Percentiles rank a stretch among this genome's conserved stretches.
These are phyloP conservation scores for Sylvia atricapilla DNA, from an alignment of 2,113 vertebrate species.

Conservation along the genomic window DNA sequence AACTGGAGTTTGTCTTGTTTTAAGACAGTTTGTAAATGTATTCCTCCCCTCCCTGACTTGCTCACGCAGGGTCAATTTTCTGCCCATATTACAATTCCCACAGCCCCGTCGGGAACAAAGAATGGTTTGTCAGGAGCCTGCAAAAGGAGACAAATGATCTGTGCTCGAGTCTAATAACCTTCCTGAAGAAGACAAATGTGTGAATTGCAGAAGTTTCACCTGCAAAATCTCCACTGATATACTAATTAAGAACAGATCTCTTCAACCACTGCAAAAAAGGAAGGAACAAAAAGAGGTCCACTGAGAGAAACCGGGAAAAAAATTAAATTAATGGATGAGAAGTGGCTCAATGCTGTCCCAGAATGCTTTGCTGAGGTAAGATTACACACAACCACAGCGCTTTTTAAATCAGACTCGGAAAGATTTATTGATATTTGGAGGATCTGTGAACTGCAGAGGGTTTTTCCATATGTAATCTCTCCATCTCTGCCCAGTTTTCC, in stretches of 20 bases:
- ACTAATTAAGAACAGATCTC: constrained; percentile 48
- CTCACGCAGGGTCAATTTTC: constrained; percentile 8
- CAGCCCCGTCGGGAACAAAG: not conserved
- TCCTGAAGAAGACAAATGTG: constrained; percentile 54
- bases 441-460: not conserved
- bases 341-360: not conserved
- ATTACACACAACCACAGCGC: not conserved
- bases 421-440: not conserved
- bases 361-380: not conserved
- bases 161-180: constrained; percentile 53
- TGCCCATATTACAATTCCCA: constrained; percentile 35
- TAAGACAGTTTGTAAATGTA: not conserved
- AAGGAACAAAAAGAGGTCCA: not conserved
- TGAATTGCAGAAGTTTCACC: constrained; percentile 61
- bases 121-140: not conserved
- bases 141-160: constrained; percentile 60
- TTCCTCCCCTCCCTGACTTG: not conserved
- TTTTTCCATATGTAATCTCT: not conserved
- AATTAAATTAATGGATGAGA: not conserved
- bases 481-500: not conserved
- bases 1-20: not conserved
- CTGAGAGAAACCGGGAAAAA: not conserved
- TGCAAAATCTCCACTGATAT: constrained; percentile 48
- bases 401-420: not conserved
- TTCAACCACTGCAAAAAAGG: not conserved